Evolutionary conservation across 2,113 vertebrate species (phyloP).

Genomic region (Coregonus clupeaformis): DNA sequence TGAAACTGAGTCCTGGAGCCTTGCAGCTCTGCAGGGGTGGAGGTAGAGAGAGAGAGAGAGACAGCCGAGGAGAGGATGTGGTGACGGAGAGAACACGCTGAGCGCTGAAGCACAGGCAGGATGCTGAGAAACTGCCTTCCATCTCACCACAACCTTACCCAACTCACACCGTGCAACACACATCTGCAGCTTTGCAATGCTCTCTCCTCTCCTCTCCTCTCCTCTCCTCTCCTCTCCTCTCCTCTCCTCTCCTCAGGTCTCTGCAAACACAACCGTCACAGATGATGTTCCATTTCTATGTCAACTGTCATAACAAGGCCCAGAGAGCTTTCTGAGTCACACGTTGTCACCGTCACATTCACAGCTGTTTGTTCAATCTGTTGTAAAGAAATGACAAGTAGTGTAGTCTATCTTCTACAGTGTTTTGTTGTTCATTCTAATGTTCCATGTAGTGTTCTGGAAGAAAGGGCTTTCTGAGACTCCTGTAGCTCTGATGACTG

Average conservation of each 20-base stretch:
- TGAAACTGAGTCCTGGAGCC: slow-evolving; percentile 7
- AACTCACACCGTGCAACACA: background rate
- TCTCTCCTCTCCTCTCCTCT: background rate
- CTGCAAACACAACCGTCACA: background rate
- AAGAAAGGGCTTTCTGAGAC: no score
- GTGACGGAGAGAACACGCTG: slow-evolving; percentile 31
- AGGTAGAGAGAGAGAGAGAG: background rate
- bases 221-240: background rate
- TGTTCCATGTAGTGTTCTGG: no score
- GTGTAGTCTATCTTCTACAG: no score
- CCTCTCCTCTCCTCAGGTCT: background rate
- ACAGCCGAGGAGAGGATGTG: slow-evolving; percentile 60
- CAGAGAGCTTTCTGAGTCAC: background rate
- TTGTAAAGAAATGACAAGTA: background rate
- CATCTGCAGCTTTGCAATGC: slow-evolving; percentile 45
- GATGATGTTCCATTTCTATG: background rate
- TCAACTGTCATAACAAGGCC: background rate
- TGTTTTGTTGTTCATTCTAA: no score
- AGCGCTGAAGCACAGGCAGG: slow-evolving; percentile 17
- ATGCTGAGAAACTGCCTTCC: slow-evolving; percentile 41
- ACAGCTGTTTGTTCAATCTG: background rate
- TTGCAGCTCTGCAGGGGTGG: slow-evolving; percentile 28
- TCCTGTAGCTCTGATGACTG: no score
- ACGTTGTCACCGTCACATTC: background rate
- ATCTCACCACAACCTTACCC: slow-evolving; percentile 38